These are phyloP conservation scores for Drosophila tripunctata DNA, from an alignment of 2,888 invertebrate genomes.

Conservation along the genomic window DNA sequence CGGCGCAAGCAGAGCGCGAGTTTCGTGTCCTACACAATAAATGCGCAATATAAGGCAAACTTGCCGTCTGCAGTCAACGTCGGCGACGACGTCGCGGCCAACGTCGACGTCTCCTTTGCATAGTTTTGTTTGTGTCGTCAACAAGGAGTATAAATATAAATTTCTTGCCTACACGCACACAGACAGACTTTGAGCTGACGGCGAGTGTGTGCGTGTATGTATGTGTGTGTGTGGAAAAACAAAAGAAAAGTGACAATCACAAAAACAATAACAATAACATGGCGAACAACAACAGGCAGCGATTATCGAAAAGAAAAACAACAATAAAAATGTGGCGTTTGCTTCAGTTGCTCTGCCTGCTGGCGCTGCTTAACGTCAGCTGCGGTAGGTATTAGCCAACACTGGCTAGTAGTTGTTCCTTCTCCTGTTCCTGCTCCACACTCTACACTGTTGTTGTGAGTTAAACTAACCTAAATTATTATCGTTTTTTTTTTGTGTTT, in stretches of 20 bases:
- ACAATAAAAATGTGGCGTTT: constrained; percentile 45
- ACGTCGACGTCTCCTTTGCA: constrained; percentile 38
- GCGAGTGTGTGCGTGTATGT: constrained; percentile 18
- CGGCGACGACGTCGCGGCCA: constrained; percentile 20
- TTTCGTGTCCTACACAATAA: constrained; percentile 62
- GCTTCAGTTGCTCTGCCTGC: constrained; percentile 44
- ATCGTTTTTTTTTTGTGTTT: constrained; percentile 4
- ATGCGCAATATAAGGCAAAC: constrained; percentile 72
- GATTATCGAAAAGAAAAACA: constrained; percentile 31
- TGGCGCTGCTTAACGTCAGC: constrained; percentile 48
- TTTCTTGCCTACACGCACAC: constrained; percentile 23
- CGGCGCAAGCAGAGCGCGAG: constrained; percentile 49
- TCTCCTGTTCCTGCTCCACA: too few species aligned
- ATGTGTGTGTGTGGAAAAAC: constrained; percentile 60
- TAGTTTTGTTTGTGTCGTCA: constrained; percentile 49
- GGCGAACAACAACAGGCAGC: constrained; percentile 16
- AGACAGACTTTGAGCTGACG: constrained; percentile 69
- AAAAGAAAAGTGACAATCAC: constrained; percentile 68
- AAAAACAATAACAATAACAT: constrained; percentile 52
- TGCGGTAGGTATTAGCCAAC: constrained; percentile 49
- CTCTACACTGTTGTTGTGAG: constrained; percentile 28
- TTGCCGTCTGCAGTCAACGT: constrained; percentile 48
- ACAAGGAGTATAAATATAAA: constrained; percentile 46
- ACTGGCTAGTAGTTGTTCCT: neutral
- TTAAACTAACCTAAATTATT: constrained; percentile 59